Evolutionary conservation across 2,888 invertebrate genomes (phyloP).

Genomic region (Drosophila fungiperda): DNA sequence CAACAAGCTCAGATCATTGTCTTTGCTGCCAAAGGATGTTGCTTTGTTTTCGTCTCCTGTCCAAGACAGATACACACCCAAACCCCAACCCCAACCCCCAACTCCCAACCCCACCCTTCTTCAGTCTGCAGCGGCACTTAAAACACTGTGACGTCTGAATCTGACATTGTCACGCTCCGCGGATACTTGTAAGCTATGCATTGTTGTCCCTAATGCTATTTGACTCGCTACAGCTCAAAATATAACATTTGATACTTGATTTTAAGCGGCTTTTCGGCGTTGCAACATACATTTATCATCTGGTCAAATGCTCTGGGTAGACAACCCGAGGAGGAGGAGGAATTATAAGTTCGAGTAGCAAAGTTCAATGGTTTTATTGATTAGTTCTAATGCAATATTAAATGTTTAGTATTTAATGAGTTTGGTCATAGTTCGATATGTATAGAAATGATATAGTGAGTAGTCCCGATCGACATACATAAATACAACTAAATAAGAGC

Average conservation of each 20-base stretch:
- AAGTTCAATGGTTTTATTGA: neutral
- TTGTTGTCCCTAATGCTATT: slow-evolving; percentile 51
- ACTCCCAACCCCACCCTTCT: neutral
- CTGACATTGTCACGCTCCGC: slow-evolving; percentile 45
- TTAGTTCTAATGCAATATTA: neutral
- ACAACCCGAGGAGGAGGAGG: neutral
- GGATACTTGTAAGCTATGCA: slow-evolving; percentile 24
- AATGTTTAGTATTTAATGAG: neutral
- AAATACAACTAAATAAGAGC: neutral
- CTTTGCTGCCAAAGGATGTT: slow-evolving; percentile 42
- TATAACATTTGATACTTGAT: slow-evolving; percentile 28
- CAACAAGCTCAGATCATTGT: slow-evolving; percentile 49
- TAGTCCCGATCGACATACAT: neutral
- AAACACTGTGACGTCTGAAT: slow-evolving; percentile 41
- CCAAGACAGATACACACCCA: slow-evolving; percentile 21
- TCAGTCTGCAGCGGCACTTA: slow-evolving; percentile 44
- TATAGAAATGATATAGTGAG: neutral
- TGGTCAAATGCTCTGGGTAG: slow-evolving; percentile 27
- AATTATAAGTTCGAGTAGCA: no score
- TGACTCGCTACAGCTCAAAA: slow-evolving; percentile 14
- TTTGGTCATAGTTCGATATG: neutral
- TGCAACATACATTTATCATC: slow-evolving; percentile 22
- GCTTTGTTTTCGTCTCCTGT: slow-evolving; percentile 35
- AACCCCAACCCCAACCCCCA: neutral
- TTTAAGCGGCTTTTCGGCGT: slow-evolving; percentile 49